These are phyloP conservation scores for Todus mexicanus DNA, from an alignment of 2,797 vertebrate genomes.

Conservation along the genomic window DNA sequence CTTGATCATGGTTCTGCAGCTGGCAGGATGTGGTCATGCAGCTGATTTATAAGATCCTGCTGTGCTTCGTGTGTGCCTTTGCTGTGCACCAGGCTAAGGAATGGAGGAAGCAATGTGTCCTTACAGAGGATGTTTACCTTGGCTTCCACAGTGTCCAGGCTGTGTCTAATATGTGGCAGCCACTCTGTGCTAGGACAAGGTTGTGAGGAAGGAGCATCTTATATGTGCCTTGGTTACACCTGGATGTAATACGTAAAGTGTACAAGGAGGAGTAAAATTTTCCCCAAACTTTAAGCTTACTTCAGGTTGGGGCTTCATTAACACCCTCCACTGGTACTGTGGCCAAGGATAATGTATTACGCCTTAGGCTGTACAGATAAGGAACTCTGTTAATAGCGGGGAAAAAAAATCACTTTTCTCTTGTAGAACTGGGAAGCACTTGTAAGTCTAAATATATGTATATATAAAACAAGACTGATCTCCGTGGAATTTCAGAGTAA, in stretches of 20 bases:
- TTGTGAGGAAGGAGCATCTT: not conserved
- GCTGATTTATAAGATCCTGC: not conserved
- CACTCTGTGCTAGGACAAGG: not conserved
- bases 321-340: not conserved
- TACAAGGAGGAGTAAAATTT: not conserved
- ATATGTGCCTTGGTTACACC: rapidly evolving
- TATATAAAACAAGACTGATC: not conserved
- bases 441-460: not conserved
- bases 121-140: not conserved
- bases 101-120: not conserved
- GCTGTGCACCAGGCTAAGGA: not conserved
- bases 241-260: not conserved
- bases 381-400: not conserved
- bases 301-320: not conserved
- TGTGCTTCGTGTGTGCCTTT: no score
- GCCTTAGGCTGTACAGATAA: not conserved
- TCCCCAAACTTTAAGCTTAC: not conserved
- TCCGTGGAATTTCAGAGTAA: not conserved
- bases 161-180: not conserved
- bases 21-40: rapidly evolving
- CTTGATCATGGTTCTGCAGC: no score
- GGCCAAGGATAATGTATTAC: not conserved
- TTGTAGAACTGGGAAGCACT: not conserved
- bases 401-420: not conserved
- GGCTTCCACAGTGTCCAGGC: not conserved